Percentiles rank a stretch among this genome's conserved stretches.
phyloP scores from a whole-genome alignment of 1,140 invertebrate genomes.

The Hypsibius dujardini region DNA sequence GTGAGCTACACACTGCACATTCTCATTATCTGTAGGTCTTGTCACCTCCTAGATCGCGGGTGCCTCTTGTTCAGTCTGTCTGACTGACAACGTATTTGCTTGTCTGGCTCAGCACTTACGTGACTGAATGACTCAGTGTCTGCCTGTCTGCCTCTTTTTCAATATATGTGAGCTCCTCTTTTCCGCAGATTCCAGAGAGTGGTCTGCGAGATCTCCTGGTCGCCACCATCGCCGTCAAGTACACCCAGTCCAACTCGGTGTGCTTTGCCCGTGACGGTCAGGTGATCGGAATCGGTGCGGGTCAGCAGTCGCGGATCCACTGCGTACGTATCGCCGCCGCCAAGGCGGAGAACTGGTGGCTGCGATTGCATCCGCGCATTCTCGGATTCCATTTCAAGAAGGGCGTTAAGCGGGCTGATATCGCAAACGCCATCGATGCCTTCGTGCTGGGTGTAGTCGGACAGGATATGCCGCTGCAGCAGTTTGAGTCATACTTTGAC shows the following conservation, averaged over 20 bases:
- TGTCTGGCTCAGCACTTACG: no score
- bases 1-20: slow-evolving; percentile 26
- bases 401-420: slow-evolving; percentile 72
- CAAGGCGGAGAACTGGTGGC: slow-evolving; percentile 97
- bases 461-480: slow-evolving; percentile 20
- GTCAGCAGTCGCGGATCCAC: slow-evolving; percentile 91
- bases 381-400: slow-evolving; percentile 67
- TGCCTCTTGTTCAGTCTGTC: no score
- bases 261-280: slow-evolving; percentile 78
- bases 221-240: slow-evolving; percentile 87
- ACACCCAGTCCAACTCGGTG: slow-evolving; percentile 92
- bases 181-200: slow-evolving; percentile 43
- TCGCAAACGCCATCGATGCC: slow-evolving; percentile 86
- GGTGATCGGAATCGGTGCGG: slow-evolving; percentile 88
- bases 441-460: slow-evolving; percentile 68
- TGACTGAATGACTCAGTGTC: no score
- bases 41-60: no score
- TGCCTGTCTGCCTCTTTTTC: no score
- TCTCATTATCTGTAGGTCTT: no score
- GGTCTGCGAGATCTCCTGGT: slow-evolving; percentile 78
- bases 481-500: slow-evolving; percentile 23
- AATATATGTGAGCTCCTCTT: slow-evolving; percentile 19
- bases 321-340: slow-evolving; percentile 88
- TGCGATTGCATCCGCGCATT: slow-evolving; percentile 77
- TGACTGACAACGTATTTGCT: no score